These are phyloP conservation scores for Eutolmus rufibarbis DNA, from an alignment of 2,888 invertebrate species.

Conservation along the genomic window DNA sequence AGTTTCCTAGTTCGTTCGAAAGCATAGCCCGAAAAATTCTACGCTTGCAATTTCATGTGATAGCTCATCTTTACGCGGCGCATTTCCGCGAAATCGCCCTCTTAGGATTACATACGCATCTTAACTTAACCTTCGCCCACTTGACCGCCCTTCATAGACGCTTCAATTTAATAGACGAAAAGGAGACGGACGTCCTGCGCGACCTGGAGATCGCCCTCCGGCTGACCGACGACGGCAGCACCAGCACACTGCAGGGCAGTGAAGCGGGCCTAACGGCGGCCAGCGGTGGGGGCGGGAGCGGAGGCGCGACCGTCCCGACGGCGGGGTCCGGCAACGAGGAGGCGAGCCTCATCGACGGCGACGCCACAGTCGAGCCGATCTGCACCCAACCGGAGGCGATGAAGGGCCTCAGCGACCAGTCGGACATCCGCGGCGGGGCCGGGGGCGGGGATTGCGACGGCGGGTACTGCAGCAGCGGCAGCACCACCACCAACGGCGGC, in stretches of 20 bases:
- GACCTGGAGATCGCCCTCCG: constrained; percentile 88
- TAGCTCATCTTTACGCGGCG: constrained; percentile 97
- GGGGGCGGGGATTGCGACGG: constrained; percentile 50
- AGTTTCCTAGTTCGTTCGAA: constrained; percentile 94
- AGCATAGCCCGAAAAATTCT: constrained; percentile 94
- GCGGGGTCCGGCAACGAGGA: neutral
- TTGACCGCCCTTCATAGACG: constrained; percentile 85
- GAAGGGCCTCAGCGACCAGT: constrained; percentile 49
- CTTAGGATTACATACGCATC: constrained; percentile 93
- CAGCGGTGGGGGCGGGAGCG: neutral
- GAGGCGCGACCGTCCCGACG: neutral
- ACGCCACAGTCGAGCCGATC: constrained; percentile 57
- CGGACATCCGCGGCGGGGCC: constrained; percentile 50
- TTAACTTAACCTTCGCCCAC: constrained; percentile 97
- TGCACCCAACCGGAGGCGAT: constrained; percentile 62
- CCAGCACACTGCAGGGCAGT: constrained; percentile 41
- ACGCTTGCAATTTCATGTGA: constrained; percentile 95
- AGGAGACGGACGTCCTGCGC: constrained; percentile 93
- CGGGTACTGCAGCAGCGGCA: constrained; percentile 53
- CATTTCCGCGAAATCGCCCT: constrained; percentile 96
- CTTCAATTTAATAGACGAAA: constrained; percentile 91
- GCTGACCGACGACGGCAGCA: constrained; percentile 65
- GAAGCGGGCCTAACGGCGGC: constrained; percentile 43
- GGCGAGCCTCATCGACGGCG: constrained; percentile 47
- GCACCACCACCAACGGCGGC: neutral